These are phyloP conservation scores for Pyrocoelia pectoralis DNA, from an alignment of 2,888 invertebrate genomes.

Conservation along the genomic window DNA sequence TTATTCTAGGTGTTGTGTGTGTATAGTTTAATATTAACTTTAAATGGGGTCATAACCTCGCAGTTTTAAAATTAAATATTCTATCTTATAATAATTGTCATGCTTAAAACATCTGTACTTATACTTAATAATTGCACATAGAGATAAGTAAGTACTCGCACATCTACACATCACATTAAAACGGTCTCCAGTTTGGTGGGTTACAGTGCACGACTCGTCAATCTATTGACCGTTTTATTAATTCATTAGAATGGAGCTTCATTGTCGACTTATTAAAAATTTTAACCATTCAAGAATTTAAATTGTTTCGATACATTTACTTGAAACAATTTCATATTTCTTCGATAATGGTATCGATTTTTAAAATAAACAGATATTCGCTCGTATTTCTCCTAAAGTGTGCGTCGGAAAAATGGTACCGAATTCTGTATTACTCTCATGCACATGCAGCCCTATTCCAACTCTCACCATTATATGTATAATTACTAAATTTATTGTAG, in stretches of 20 bases:
- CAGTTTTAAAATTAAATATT: conserved; percentile 36
- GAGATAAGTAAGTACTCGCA: conserved; percentile 38
- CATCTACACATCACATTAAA: conserved; percentile 34
- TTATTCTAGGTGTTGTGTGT: conserved; percentile 61
- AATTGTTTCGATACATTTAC: conserved; percentile 28
- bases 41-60: conserved; percentile 39
- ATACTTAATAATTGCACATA: conserved; percentile 37
- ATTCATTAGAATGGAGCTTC: conserved; percentile 19
- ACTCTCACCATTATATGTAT: conserved; percentile 34
- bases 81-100: conserved; percentile 34
- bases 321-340: conserved; percentile 24
- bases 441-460: conserved; percentile 26
- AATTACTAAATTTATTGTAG: conserved; percentile 40
- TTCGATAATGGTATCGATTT: conserved; percentile 16
- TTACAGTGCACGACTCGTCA: conserved; percentile 49
- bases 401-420: conserved; percentile 52
- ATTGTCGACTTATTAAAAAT: conserved; percentile 17
- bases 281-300: conserved; percentile 13
- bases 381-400: conserved; percentile 51
- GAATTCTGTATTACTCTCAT: conserved; percentile 43
- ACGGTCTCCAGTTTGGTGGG: conserved; percentile 48
- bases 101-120: conserved; percentile 40
- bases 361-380: conserved; percentile 43
- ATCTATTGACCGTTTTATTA: conserved; percentile 38
- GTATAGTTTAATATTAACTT: conserved; percentile 53